Evolutionary conservation across 2,888 invertebrate genomes (phyloP).

Genomic region (Cephus sareptanus): DNA sequence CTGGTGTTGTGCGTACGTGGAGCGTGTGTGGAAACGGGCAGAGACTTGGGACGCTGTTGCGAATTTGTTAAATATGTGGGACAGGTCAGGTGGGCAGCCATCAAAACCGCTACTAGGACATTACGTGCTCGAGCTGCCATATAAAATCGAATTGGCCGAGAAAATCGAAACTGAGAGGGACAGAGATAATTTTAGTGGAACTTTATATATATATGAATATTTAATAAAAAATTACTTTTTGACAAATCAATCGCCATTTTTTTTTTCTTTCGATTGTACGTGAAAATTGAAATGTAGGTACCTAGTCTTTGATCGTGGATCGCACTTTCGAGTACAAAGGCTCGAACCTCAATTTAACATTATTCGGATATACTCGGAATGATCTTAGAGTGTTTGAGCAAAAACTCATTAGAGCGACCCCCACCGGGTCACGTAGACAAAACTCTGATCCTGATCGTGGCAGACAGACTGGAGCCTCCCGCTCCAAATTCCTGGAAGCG

Average conservation of each 20-base stretch:
- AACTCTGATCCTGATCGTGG: conserved; percentile 59
- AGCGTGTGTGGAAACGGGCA: not conserved
- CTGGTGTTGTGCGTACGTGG: not conserved
- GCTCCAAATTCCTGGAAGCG: conserved; percentile 56
- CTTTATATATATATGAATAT: not conserved
- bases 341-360: not conserved
- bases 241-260: too few species aligned
- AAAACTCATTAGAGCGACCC: conserved; percentile 57
- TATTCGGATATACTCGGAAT: not conserved
- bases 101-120: not conserved
- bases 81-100: conserved; percentile 18
- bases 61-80: conserved; percentile 40
- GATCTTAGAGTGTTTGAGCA: conserved; percentile 23
- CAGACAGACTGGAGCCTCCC: conserved; percentile 62
- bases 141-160: not conserved
- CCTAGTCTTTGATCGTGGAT: not conserved
- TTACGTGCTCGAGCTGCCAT: not conserved
- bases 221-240: too few species aligned
- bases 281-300: not conserved
- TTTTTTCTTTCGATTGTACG: not conserved
- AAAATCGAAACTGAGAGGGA: not conserved
- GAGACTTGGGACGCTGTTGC: conserved; percentile 27
- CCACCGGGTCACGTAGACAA: conserved; percentile 49
- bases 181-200: too few species aligned
- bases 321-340: not conserved